phyloP scores from a whole-genome alignment of 2,797 vertebrate genomes.

The Sandelia bainsii region DNA sequence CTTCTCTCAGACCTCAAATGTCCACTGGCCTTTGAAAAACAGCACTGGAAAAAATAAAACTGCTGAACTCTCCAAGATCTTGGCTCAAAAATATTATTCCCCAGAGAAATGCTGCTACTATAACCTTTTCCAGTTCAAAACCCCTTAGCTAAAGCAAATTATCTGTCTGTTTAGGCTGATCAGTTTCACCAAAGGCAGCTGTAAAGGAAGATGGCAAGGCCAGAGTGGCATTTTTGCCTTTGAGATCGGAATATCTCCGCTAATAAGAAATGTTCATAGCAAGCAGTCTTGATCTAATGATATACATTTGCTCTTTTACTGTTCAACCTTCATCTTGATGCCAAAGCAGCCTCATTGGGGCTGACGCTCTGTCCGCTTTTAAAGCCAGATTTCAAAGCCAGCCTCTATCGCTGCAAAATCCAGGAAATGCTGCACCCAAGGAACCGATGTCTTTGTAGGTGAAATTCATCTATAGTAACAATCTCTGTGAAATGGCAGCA shows the following conservation, averaged over 20 bases:
- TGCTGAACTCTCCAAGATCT: background rate
- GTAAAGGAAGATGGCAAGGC: constrained; percentile 12
- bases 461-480: constrained; percentile 71
- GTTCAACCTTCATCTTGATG: constrained; percentile 58
- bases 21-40: constrained; percentile 33
- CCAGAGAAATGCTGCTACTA: background rate
- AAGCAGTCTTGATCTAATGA: constrained; percentile 49
- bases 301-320: constrained; percentile 23
- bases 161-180: constrained; percentile 36
- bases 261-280: constrained; percentile 53
- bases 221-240: constrained; percentile 28
- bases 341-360: constrained; percentile 51
- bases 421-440: constrained; percentile 61
- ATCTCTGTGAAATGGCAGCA: constrained; percentile 72
- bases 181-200: constrained; percentile 23
- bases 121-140: constrained; percentile 46
- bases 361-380: constrained; percentile 58
- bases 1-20: constrained; percentile 28
- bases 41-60: constrained; percentile 1
- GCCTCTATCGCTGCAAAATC: constrained; percentile 50
- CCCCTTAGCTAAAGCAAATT: constrained; percentile 2
- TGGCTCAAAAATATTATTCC: background rate
- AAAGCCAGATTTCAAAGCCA: constrained; percentile 66
- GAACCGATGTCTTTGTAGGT: constrained; percentile 72
- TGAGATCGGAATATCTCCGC: constrained; percentile 19